Evolutionary conservation across 2,888 invertebrate species (phyloP), one percentile per base, ranked within the genome.

Genomic region (Chrysolina americana): DNA sequence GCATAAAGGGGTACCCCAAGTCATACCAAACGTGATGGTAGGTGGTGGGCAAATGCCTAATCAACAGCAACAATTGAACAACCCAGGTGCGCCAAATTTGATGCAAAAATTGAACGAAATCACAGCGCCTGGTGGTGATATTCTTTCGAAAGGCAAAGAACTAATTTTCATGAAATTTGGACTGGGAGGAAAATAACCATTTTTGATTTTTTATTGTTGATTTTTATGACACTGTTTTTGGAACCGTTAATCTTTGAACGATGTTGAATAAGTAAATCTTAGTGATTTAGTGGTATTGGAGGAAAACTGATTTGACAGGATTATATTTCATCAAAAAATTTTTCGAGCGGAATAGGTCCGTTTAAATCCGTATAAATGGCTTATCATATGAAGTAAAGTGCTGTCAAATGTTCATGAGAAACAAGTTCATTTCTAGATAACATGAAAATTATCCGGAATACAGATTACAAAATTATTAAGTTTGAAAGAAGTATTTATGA

Each of bases 91-190:
- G 71, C 94, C 94, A 75, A 96, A 95, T 89, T 91, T 96, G 81
- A 96, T 96, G 93, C 95, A 96, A 88, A 96, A 96, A 89, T 92
- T 96, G 87, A 93, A 94, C 83, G 96, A 96, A 87, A 95, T 96
- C 90, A 94, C 96, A 73, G 94, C 94, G 77, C 95, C 96, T 82
- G 96, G 96, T 79, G 96, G 96, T 84, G 96, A 96, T 87, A 95
- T 96, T 82, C 91, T 96, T 83, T 96, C 96, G 86, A 96, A 96
- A 89, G 96, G 96, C 85, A 96, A 97, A 90, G 96, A 96, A 90
- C 93, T 96, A 81, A 95, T 96, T 88, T 96, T 97, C 89, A 96
- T 96, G 94, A 95, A 95, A 90, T 97, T 97, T 89, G 96, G 96
- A 81, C 92, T 96, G 83, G 95, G 95, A 85, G 93, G 93, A 65